Percentiles rank a stretch among this genome's conserved stretches.
phyloP scores from a whole-genome alignment of 2,113 vertebrate genomes.

The Psittacus erithacus region DNA sequence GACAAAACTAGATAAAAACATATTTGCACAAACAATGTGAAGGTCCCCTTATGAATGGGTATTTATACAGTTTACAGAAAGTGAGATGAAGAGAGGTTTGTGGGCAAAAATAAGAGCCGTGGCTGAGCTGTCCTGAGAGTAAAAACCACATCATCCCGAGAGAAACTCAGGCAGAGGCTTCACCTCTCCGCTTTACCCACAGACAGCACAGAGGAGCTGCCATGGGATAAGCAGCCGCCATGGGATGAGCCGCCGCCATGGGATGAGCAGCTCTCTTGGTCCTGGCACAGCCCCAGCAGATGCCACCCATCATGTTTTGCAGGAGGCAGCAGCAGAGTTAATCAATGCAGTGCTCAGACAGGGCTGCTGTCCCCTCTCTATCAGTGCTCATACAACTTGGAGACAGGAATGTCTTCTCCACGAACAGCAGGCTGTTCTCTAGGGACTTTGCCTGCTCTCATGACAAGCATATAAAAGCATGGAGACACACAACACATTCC shows the following conservation, averaged over 20 bases:
- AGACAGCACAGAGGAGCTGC: background rate
- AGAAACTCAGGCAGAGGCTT: background rate
- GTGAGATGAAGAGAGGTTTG: background rate
- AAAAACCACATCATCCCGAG: background rate
- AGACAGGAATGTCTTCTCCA: background rate
- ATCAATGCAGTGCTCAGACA: background rate
- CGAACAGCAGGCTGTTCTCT: background rate
- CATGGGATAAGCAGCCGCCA: background rate
- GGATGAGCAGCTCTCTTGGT: background rate
- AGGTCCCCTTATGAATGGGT: background rate
- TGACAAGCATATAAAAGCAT: background rate
- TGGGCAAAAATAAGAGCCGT: background rate
- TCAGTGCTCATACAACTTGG: background rate
- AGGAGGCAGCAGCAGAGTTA: accelerated
- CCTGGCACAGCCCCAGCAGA: accelerated
- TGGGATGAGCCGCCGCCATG: background rate
- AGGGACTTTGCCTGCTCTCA: background rate
- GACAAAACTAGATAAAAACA: slow-evolving; percentile 7
- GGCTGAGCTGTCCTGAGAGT: background rate
- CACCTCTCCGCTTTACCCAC: background rate
- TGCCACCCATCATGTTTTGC: accelerated
- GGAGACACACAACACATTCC: background rate
- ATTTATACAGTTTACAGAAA: background rate
- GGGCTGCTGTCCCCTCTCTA: background rate
- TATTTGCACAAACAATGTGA: background rate